Evolutionary conservation across 1,140 invertebrate species (phyloP).

Genomic region (Leptinotarsa defecta): DNA sequence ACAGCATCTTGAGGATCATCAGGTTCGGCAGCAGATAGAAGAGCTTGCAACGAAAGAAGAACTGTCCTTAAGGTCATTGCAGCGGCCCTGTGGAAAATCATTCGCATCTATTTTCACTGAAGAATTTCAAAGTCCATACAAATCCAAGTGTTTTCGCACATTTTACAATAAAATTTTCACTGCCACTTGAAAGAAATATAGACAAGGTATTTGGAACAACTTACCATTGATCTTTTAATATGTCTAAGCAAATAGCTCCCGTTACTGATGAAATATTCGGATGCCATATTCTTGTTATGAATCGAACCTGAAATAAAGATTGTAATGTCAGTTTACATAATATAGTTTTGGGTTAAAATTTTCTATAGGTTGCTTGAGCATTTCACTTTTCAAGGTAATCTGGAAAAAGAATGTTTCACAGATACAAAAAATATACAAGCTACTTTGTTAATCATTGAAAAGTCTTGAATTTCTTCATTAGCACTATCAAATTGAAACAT

Average conservation of each 20-base stretch:
- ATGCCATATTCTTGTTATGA: constrained; percentile 99
- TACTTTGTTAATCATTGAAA: too few species aligned
- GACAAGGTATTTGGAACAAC: constrained; percentile 26
- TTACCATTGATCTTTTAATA: constrained; percentile 98
- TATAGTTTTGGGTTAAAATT: too few species aligned
- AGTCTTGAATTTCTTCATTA: too few species aligned
- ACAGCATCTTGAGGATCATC: constrained; percentile 97
- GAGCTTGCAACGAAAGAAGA: constrained; percentile 87
- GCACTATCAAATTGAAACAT: too few species aligned
- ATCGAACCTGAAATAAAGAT: constrained; percentile 70
- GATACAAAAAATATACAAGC: too few species aligned
- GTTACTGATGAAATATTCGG: constrained; percentile 99
- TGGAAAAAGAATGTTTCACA: too few species aligned
- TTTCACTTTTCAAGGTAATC: too few species aligned
- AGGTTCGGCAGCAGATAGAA: constrained; percentile 91
- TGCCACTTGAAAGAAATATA: not conserved
- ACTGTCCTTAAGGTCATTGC: constrained; percentile 98
- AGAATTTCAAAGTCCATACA: too few species aligned
- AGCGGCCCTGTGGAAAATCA: constrained; percentile 76
- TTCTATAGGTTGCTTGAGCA: too few species aligned
- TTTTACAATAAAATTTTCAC: not conserved
- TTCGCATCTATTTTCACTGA: too few species aligned
- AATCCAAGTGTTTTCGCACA: not conserved
- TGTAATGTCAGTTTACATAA: too few species aligned
- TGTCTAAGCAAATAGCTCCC: constrained; percentile 98